Base-by-base conservation (phyloP, 2,113 vertebrate species). In the Marmota monax region DNA sequence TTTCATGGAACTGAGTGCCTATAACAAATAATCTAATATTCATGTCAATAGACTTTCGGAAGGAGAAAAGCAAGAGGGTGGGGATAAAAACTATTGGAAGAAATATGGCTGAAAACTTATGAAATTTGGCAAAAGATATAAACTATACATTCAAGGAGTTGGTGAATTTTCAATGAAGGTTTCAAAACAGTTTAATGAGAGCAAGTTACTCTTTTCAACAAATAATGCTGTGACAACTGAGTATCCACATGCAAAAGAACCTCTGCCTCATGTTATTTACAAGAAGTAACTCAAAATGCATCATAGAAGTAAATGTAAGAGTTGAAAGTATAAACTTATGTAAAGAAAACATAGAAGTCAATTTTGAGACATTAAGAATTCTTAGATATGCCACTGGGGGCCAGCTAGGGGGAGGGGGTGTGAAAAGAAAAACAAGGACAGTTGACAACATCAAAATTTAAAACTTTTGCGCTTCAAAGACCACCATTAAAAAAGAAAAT, bases 41-140 rank as follows among this genome's bases (percentile, higher is more conserved):
- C 14, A 23, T 76, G 16, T 58, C 76, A 84, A 53, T 45, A 76
- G 37, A 32, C 10, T 61, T 27, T 56, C 74, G 12, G 53, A 70
- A 92, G 82, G 61, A 90, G 90, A 90, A 88, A 94, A n/a, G 25
- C 69, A 93, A 89, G 48, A 74, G 17, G 1, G 4, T 84, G 27
- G 12, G 25, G 8, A 20, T 70, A 77, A 94, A 77, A 97, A 90
- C 80, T 51, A 89, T 6, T 94, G 4, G 83, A 45, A 93, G n/a
- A 88, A 76, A 72, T 89, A 92, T 85, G 22, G 14, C 76, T 93
- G 63, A 79, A 93, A 93, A 87, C 23, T 58, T 88, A 39, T 63
- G 73, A 92, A 74, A 45, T 93, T 84, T 85, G 63, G 56, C 48
- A n/a, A 82, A 93, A 96, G 29, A 84, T 27, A 45, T 92, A 84